Percentiles rank a stretch among this genome's conserved stretches.
Conservation (phyloP, 1,140 invertebrate species). For the Octopus bimaculoides region DNA sequence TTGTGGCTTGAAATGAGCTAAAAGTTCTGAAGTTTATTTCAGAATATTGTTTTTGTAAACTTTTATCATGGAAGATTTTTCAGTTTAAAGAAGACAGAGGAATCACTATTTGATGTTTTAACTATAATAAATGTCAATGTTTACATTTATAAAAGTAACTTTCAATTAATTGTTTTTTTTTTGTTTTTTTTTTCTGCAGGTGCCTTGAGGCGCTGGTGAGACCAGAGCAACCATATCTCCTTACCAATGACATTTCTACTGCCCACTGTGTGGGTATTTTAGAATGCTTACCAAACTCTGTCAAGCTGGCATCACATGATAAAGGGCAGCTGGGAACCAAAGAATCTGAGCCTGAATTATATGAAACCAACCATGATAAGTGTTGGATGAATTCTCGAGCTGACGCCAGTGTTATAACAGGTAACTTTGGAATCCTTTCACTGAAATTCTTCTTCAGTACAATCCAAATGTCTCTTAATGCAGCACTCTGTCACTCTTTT, state of each 20-base stretch:
- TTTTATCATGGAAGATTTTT: no score
- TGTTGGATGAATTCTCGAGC: conserved; percentile 3
- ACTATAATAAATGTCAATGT: no score
- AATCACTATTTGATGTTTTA: no score
- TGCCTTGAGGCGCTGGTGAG: conserved; percentile 8
- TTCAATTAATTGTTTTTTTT: background rate
- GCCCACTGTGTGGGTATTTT: conserved; percentile 8
- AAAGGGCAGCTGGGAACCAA: background rate
- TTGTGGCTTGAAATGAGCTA: no score
- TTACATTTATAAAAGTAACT: no score
- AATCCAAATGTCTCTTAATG: no score
- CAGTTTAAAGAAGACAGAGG: no score
- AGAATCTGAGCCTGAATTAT: background rate
- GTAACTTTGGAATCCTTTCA: background rate
- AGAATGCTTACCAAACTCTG: conserved; percentile 3
- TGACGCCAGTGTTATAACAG: conserved; percentile 10
- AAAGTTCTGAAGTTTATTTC: no score
- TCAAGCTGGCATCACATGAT: conserved; percentile 11
- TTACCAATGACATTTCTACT: background rate
- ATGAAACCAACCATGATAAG: conserved; percentile 9
- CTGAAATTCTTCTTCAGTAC: no score
- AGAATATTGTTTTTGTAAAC: no score
- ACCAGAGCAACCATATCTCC: background rate
- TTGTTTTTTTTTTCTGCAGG: background rate
- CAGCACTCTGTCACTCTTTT: no score